phyloP scores from a whole-genome alignment of 2,888 invertebrate species.

The Dusona sp. region DNA sequence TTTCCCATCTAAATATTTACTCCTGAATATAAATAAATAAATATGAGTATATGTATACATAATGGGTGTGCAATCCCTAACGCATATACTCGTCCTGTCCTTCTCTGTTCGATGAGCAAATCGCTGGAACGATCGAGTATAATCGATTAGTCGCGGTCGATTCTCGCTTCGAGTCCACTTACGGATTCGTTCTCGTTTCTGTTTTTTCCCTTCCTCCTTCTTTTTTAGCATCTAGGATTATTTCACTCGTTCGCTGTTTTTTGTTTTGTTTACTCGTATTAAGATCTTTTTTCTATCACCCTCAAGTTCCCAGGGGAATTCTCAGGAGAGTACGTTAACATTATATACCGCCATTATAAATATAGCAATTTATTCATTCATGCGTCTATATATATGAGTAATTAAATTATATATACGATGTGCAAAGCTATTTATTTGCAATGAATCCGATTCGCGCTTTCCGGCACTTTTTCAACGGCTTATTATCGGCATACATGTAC shows the following conservation, averaged over 20 bases:
- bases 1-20: neutral
- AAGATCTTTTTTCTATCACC: conserved; percentile 10
- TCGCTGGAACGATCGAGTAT: conserved; percentile 74
- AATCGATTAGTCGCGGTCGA: conserved; percentile 79
- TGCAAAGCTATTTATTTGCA: conserved; percentile 44
- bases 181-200: conserved; percentile 78
- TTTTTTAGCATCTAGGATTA: conserved; percentile 69
- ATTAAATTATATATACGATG: conserved; percentile 4
- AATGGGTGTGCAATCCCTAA: conserved; percentile 9
- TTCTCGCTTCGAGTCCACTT: conserved; percentile 79
- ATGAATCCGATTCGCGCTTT: conserved; percentile 48
- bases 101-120: conserved; percentile 39
- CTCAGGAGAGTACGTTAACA: conserved; percentile 1
- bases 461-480: conserved; percentile 60
- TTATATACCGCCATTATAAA: conserved; percentile 44
- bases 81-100: neutral
- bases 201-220: conserved; percentile 62
- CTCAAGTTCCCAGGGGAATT: conserved; percentile 1
- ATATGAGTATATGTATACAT: neutral
- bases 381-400: conserved; percentile 2
- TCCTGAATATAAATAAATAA: conserved; percentile 7
- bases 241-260: conserved; percentile 70
- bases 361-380: neutral
- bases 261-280: neutral
- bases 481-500: conserved; percentile 39